Percentiles rank a stretch among this genome's conserved stretches.
phyloP scores from a whole-genome alignment of 2,113 vertebrate species.

The Antennarius striatus region DNA sequence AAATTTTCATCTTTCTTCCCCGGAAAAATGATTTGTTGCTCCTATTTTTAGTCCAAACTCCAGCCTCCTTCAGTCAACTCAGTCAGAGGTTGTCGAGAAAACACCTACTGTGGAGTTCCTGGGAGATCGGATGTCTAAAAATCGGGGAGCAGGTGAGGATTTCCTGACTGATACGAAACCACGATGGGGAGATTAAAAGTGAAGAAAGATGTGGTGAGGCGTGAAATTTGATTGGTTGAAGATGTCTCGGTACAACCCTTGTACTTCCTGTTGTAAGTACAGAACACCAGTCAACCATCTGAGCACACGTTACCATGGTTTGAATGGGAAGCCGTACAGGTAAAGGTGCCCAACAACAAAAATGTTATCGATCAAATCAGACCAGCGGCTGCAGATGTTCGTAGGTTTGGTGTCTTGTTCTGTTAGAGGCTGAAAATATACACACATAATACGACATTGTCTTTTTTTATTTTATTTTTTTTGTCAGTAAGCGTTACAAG shows the following conservation, averaged over 20 bases:
- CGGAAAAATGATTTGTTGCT: slow-evolving; percentile 70
- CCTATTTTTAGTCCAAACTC: slow-evolving; percentile 79
- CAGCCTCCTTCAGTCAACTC: slow-evolving; percentile 70
- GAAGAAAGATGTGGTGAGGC: neutral
- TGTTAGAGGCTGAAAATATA: no score
- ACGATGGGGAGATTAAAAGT: slow-evolving; percentile 11
- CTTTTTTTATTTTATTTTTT: no score
- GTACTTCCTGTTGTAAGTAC: slow-evolving; percentile 25
- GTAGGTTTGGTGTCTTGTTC: no score
- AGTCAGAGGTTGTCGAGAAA: slow-evolving; percentile 72
- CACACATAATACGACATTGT: no score
- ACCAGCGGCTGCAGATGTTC: no score
- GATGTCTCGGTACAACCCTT: slow-evolving; percentile 23
- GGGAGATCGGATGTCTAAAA: no score
- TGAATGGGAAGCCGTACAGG: no score
- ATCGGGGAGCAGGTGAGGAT: slow-evolving; percentile 32
- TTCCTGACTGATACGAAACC: slow-evolving; percentile 51
- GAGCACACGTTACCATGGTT: no score
- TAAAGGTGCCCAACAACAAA: slow-evolving; percentile 18
- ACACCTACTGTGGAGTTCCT: slow-evolving; percentile 70
- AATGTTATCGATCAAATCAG: no score
- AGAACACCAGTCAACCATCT: neutral
- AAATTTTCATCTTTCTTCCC: slow-evolving; percentile 76
- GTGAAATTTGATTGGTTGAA: slow-evolving; percentile 12
- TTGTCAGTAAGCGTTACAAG: no score